Evolutionary conservation across 2,888 invertebrate species (phyloP).

Genomic region (Leptarthrus brevirostris): DNA sequence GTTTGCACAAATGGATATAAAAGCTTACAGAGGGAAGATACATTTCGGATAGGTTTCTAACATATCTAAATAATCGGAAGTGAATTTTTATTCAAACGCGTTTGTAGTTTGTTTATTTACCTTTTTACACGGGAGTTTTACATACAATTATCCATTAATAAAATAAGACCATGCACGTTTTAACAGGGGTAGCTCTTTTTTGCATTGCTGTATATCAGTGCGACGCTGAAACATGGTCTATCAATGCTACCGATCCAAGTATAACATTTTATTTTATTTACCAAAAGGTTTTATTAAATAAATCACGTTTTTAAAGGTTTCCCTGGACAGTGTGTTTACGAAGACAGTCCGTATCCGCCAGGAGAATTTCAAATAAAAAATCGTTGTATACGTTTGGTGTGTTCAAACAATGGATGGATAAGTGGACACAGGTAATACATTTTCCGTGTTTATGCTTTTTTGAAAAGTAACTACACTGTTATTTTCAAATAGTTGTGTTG

Average conservation of each 20-base stretch:
- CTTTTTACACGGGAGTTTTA: no score
- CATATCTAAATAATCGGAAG: no score
- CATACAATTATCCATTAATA: no score
- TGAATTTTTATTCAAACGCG: no score
- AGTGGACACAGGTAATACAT: constrained; percentile 45
- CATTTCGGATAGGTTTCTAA: no score
- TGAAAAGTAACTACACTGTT: no score
- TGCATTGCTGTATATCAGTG: neutral
- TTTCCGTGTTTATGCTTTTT: no score
- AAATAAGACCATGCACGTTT: neutral
- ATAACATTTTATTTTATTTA: neutral
- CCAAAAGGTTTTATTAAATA: neutral
- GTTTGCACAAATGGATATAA: no score
- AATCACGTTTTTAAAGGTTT: constrained; percentile 26
- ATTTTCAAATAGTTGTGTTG: constrained; percentile 32
- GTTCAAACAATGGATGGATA: constrained; percentile 16
- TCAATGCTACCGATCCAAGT: constrained; percentile 27
- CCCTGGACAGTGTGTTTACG: constrained; percentile 40
- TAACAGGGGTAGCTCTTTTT: neutral
- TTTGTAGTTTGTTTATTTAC: no score
- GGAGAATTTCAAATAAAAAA: constrained; percentile 39
- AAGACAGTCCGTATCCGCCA: constrained; percentile 20
- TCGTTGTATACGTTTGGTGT: constrained; percentile 32
- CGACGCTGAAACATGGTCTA: constrained; percentile 24
- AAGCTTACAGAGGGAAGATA: no score